Conservation (phyloP, 2,888 invertebrate genomes). For the Corythucha ciliata region DNA sequence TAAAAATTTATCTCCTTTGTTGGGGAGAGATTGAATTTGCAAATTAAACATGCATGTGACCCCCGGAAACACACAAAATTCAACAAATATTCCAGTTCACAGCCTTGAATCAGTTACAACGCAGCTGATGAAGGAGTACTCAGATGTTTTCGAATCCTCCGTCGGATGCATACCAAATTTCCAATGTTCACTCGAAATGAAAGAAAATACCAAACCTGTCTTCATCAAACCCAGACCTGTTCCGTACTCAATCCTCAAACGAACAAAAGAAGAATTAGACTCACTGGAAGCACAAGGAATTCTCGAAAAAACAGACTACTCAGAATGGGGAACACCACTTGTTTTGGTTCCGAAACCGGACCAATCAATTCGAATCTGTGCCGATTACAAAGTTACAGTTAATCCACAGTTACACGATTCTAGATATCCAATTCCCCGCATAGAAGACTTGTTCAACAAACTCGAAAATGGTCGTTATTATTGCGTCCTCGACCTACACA, state of each 20-base stretch:
- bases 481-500: constrained; percentile 20
- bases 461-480: constrained; percentile 16
- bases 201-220: constrained; percentile 13
- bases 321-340: constrained; percentile 26
- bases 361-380: constrained; percentile 21
- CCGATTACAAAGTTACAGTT: constrained; percentile 25
- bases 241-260: constrained; percentile 3
- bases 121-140: too few relatives aligned
- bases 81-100: not conserved
- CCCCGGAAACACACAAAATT: too few relatives aligned
- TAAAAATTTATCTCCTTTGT: too few relatives aligned
- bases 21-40: constrained; percentile 2
- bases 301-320: constrained; percentile 16
- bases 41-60: not conserved
- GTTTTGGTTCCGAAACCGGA: constrained; percentile 23
- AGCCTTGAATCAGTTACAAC: not conserved
- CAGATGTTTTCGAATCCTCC: constrained; percentile 25
- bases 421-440: constrained; percentile 16
- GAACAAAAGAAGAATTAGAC: constrained; percentile 17
- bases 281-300: constrained; percentile 19
- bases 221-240: constrained; percentile 20
- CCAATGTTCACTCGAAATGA: not conserved
- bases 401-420: constrained; percentile 11
- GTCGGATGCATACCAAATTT: constrained; percentile 15
- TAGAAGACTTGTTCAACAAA: constrained; percentile 25